These are phyloP conservation scores for Leptura quadrifasciata DNA, from an alignment of 2,888 invertebrate species.

Conservation along the genomic window DNA sequence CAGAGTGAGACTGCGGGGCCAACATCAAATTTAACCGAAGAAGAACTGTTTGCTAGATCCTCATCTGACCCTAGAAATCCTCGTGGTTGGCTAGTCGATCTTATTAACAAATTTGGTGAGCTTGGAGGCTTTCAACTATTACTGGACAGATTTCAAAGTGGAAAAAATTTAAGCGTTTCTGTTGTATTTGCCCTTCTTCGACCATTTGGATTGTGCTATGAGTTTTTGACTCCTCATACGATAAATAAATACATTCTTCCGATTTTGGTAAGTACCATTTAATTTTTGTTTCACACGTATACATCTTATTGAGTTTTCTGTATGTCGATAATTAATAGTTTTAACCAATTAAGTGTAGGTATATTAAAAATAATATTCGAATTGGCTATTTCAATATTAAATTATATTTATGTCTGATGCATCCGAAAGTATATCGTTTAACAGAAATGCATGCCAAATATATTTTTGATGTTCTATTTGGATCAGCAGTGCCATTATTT, in stretches of 20 bases:
- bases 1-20: constrained; percentile 83
- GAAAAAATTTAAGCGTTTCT: constrained; percentile 83
- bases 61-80: constrained; percentile 88
- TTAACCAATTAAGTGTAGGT: too few species aligned
- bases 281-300: constrained; percentile 11
- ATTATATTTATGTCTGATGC: too few species aligned
- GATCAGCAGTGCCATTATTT: too few species aligned
- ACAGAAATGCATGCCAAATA: too few species aligned
- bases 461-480: too few species aligned
- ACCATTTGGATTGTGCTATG: constrained; percentile 95
- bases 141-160: constrained; percentile 87
- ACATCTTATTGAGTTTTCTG: neutral
- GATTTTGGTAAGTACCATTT: constrained; percentile 81
- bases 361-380: too few species aligned
- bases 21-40: constrained; percentile 80
- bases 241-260: constrained; percentile 95
- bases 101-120: constrained; percentile 95
- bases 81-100: constrained; percentile 96
- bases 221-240: constrained; percentile 91
- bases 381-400: too few species aligned
- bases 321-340: neutral
- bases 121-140: constrained; percentile 92
- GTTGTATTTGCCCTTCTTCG: constrained; percentile 88
- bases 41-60: constrained; percentile 84
- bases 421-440: too few species aligned